These are phyloP conservation scores for Dryomyza anilis DNA, from an alignment of 2,888 invertebrate genomes.

Conservation along the genomic window DNA sequence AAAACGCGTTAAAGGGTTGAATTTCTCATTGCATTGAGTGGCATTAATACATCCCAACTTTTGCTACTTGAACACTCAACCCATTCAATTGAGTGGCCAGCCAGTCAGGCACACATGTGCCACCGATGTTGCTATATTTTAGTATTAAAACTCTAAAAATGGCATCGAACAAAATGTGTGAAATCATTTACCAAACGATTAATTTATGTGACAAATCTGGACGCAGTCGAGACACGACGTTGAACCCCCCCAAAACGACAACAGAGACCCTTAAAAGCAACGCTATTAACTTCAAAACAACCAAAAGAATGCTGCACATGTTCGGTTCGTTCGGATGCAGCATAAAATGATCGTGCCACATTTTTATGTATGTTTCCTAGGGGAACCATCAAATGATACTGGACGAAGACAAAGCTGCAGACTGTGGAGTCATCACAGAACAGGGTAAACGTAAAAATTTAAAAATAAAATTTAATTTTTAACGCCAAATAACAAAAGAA, in stretches of 20 bases:
- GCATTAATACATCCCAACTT: too few species aligned
- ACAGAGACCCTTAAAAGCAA: neutral
- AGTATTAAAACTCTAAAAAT: too few species aligned
- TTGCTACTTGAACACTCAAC: neutral
- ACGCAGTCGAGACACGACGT: neutral
- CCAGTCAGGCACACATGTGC: neutral
- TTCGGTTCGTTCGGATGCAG: neutral
- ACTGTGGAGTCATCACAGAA: too few species aligned
- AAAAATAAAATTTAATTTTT: too few species aligned
- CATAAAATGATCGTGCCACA: neutral
- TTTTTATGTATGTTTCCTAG: neutral
- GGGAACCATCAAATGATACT: too few species aligned
- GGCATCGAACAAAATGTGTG: neutral
- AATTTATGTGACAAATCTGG: neutral
- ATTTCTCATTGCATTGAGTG: too few species aligned
- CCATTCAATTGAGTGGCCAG: neutral
- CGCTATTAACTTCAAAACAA: neutral
- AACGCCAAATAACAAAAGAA: too few species aligned
- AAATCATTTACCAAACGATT: neutral
- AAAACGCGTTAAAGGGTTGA: too few species aligned
- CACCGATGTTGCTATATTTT: neutral
- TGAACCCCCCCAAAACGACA: too few species aligned
- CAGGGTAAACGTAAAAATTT: too few species aligned
- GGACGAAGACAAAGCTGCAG: too few species aligned
- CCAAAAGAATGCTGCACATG: neutral